Base-by-base conservation (phyloP, 1,140 invertebrate species). In the Chionoecetes opilio region DNA sequence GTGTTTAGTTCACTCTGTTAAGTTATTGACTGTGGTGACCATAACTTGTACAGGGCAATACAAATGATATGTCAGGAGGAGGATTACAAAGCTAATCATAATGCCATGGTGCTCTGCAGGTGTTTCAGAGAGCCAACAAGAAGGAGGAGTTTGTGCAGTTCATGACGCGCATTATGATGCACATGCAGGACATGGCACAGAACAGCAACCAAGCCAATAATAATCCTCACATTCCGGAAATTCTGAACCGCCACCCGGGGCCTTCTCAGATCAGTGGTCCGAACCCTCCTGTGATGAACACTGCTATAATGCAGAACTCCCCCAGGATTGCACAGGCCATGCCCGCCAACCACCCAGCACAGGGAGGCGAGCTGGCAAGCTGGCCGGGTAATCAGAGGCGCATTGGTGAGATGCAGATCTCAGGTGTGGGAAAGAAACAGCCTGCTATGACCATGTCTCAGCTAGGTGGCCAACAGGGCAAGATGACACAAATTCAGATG, bases 401-500 rank as follows among this genome's bases (percentile, higher is more conserved):
- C 11, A 35, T 91, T 17, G 93, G 63, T 88, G 94, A 95, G 35
- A 95, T 96, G 93, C 91, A 94, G 34, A 92, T 94, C 37, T 82
- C 41, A 6, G 91, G 88, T 29, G 95, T 92, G 75, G 90, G 93
- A 11, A 96, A 95, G 89, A 94, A 95, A 89, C 93, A 93, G 5
- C 82, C 75, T 34, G 90, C 82, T 9, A 90, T 94, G 35, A 91
- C 86, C 9, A 95, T 95, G 38, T 89, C 63, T 46, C 96, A 94
- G 32, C 88, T 96, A 46, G 90, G 93, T 82, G 82, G 31, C 11
- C 96, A 96, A 82, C 63, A 93, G 11, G 90, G 46, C 9, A 95
- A 96, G 32, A 96, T 96, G 91, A 94, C n/a, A 29, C 91, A 92
- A 38, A 63, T 95, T 21, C 95, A 93, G 41, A 95, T 94, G 93